Base-by-base conservation (phyloP, 2,113 vertebrate species). In the Salvelinus fontinalis region DNA sequence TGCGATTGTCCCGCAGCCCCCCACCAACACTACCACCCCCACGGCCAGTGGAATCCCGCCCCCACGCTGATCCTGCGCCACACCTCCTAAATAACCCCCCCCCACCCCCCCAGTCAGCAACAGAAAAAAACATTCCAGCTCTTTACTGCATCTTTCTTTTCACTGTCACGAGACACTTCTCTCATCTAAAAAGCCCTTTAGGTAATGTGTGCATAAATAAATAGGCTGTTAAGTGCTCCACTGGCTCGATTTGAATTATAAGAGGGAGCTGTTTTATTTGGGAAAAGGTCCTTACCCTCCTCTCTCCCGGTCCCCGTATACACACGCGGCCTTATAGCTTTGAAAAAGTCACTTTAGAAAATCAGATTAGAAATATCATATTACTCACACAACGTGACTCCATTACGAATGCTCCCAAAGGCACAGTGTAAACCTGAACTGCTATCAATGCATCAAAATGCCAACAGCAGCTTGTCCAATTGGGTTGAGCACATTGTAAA, bases 41-140 rank as follows among this genome's bases (percentile, higher is more conserved):
- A 80, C 6, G 76, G 73, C 26, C 87, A 82, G 73, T 89, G 88
- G 88, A 83, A 77, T 74, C 77, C 79, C n/a, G 69, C 80, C 54
- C 78, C 86, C 57, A 78, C 78, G 5, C 51, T 84, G 70, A 74
- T 85, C 48, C 81, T 86, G 22, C 75, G 87, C 66, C 88, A 88
- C 24, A n/a, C 86, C 74, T 86, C 85, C 77, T 87, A 82, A 83
- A 75, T 22, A 34, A n/a, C 65, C 24, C 39, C 48, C 1, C 34
- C 65, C 1, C 34, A 57, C 44, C 65, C 12, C 22, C 13, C 14
- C 51, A 34, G 6, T 34, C 7, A n/a, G 14, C 22, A 26, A 22
- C 27, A 62, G 24, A 11, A 29, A 70, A 70, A 71, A 81, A 62
- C 70, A 51, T 60, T 69, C 44, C 57, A 44, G 60, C 65, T 27